Evolutionary conservation across 1,140 invertebrate species (phyloP).

Genomic region (Bombus breviceps): DNA sequence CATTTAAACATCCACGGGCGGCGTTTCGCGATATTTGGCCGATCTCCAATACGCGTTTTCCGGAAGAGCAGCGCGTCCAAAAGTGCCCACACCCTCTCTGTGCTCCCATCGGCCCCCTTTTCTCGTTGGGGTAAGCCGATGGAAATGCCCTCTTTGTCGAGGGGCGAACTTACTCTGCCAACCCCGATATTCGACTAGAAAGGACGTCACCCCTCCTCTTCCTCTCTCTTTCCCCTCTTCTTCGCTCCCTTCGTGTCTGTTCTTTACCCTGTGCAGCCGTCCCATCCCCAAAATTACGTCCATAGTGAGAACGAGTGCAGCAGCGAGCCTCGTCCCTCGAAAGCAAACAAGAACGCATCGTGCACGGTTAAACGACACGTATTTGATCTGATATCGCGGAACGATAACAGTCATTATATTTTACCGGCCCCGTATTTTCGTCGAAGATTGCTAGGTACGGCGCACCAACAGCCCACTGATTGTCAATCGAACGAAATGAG

Average conservation of each 20-base stretch:
- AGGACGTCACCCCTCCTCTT: constrained; percentile 21
- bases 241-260: not conserved
- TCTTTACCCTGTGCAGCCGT: not conserved
- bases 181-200: constrained; percentile 48
- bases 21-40: constrained; percentile 46
- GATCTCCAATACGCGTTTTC: constrained; percentile 43
- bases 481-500: not conserved
- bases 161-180: constrained; percentile 48
- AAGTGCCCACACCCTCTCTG: not conserved
- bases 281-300: constrained; percentile 13
- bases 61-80: constrained; percentile 28
- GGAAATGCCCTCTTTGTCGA: constrained; percentile 54
- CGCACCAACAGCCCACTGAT: not conserved
- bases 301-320: constrained; percentile 23
- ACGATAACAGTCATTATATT: constrained; percentile 13
- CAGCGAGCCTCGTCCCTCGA: not conserved
- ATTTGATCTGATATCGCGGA: not conserved
- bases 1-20: not conserved
- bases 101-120: not conserved
- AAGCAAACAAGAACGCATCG: constrained; percentile 13
- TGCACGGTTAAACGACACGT: constrained; percentile 9
- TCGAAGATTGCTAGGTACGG: not conserved
- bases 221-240: not conserved
- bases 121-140: constrained; percentile 34
- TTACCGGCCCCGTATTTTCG: not conserved